Conservation (phyloP, 1,140 invertebrate species). For the Eciton burchellii region DNA sequence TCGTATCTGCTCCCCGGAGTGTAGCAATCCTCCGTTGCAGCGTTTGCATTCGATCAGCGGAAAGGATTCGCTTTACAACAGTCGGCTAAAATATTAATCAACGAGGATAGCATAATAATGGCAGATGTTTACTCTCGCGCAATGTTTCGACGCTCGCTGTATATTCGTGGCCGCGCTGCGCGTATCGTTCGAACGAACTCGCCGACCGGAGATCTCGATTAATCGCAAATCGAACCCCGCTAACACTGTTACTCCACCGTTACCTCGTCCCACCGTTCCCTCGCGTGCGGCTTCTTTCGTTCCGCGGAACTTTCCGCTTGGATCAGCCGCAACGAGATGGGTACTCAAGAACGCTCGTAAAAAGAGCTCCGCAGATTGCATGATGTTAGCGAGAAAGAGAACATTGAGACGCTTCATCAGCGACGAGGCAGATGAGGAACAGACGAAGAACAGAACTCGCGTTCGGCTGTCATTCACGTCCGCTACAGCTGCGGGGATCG, state of each 20-base stretch:
- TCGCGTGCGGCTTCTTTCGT: slow-evolving; percentile 45
- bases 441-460: neutral
- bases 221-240: slow-evolving; percentile 61
- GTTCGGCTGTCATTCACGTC: slow-evolving; percentile 9
- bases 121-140: slow-evolving; percentile 21
- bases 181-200: slow-evolving; percentile 19
- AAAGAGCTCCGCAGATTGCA: slow-evolving; percentile 40
- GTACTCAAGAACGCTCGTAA: slow-evolving; percentile 49
- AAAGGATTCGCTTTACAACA: slow-evolving; percentile 5
- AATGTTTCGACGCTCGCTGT: slow-evolving; percentile 35
- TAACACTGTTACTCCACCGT: slow-evolving; percentile 48
- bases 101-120: neutral
- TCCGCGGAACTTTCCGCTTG: slow-evolving; percentile 41
- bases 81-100: slow-evolving; percentile 10
- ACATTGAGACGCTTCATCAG: slow-evolving; percentile 45
- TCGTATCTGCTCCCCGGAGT: slow-evolving; percentile 7
- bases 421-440: too few relatives aligned
- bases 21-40: neutral
- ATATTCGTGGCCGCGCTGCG: neutral
- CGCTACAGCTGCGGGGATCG: neutral
- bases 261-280: too few relatives aligned
- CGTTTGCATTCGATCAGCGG: neutral
- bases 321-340: slow-evolving; percentile 52
- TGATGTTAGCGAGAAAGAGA: slow-evolving; percentile 3
- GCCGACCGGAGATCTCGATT: slow-evolving; percentile 31